These are phyloP conservation scores for Neoscelio sp. DNA, from an alignment of 2,888 invertebrate species.

Conservation along the genomic window DNA sequence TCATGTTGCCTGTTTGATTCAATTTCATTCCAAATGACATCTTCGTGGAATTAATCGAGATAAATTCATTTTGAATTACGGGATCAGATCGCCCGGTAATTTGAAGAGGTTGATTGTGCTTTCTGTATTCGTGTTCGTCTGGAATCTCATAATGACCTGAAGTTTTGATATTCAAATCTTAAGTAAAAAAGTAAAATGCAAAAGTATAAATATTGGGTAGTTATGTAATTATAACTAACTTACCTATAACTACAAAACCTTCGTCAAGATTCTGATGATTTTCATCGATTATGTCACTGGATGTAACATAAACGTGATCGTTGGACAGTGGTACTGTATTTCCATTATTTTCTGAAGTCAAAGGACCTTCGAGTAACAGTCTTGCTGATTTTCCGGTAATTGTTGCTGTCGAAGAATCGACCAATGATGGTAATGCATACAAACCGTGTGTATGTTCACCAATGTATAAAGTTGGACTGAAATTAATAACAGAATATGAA, in stretches of 20 bases:
- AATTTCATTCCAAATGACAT: slow-evolving; percentile 42
- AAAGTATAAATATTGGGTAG: too few relatives aligned
- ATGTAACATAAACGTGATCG: slow-evolving; percentile 71
- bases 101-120: slow-evolving; percentile 78
- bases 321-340: slow-evolving; percentile 72
- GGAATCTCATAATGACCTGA: slow-evolving; percentile 80
- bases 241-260: slow-evolving; percentile 76
- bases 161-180: slow-evolving; percentile 1
- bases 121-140: slow-evolving; percentile 77
- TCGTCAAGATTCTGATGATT: slow-evolving; percentile 74
- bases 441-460: slow-evolving; percentile 94
- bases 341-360: slow-evolving; percentile 75
- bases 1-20: slow-evolving; percentile 61
- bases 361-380: slow-evolving; percentile 90
- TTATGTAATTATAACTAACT: too few relatives aligned
- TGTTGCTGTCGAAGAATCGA: slow-evolving; percentile 95
- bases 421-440: slow-evolving; percentile 96
- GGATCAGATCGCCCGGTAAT: slow-evolving; percentile 81
- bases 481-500: slow-evolving; percentile 76
- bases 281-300: slow-evolving; percentile 70
- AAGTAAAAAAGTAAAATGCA: slow-evolving; percentile 1
- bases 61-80: slow-evolving; percentile 73
- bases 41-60: slow-evolving; percentile 58
- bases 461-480: slow-evolving; percentile 95
- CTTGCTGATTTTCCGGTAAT: slow-evolving; percentile 89